These are phyloP conservation scores for Neoseiulus cucumeris DNA, from an alignment of 1,140 invertebrate genomes.

Conservation along the genomic window DNA sequence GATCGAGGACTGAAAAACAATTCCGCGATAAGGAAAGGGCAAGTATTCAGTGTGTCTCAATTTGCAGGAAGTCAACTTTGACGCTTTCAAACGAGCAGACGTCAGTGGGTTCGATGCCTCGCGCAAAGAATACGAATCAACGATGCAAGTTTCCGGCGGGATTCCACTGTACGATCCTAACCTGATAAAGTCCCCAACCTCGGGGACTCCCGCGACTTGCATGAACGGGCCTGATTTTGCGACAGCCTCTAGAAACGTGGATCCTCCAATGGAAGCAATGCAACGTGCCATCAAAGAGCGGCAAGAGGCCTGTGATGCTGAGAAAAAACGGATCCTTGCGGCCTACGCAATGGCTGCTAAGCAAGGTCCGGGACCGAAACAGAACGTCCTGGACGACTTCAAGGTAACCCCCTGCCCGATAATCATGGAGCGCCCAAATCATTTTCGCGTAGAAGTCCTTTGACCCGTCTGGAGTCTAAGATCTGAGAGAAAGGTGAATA, in stretches of 20 bases:
- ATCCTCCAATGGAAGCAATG: conserved; percentile 17
- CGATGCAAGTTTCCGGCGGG: not conserved
- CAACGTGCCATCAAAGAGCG: conserved; percentile 20
- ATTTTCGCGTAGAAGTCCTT: too few relatives aligned
- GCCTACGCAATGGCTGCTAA: conserved; percentile 21
- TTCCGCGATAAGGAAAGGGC: too few relatives aligned
- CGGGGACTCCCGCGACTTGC: not conserved
- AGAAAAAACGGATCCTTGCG: conserved; percentile 18
- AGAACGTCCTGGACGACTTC: conserved; percentile 8
- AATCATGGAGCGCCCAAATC: too few relatives aligned
- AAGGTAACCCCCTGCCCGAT: not conserved
- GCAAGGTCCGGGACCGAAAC: conserved; percentile 17
- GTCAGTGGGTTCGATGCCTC: not conserved
- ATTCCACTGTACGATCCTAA: conserved; percentile 4
- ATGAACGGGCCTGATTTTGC: conserved; percentile 7
- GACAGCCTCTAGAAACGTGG: not conserved
- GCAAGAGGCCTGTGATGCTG: conserved; percentile 18
- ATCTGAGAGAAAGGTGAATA: too few relatives aligned
- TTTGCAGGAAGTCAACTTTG: not conserved
- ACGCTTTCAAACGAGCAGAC: not conserved
- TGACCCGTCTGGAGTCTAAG: too few relatives aligned
- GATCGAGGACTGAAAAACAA: too few relatives aligned
- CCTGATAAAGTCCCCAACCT: not conserved
- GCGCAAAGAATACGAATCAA: not conserved
- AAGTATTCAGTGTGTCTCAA: not conserved